Conservation (phyloP, 2,797 vertebrate species). For the Oryzias dopingdopingensis region DNA sequence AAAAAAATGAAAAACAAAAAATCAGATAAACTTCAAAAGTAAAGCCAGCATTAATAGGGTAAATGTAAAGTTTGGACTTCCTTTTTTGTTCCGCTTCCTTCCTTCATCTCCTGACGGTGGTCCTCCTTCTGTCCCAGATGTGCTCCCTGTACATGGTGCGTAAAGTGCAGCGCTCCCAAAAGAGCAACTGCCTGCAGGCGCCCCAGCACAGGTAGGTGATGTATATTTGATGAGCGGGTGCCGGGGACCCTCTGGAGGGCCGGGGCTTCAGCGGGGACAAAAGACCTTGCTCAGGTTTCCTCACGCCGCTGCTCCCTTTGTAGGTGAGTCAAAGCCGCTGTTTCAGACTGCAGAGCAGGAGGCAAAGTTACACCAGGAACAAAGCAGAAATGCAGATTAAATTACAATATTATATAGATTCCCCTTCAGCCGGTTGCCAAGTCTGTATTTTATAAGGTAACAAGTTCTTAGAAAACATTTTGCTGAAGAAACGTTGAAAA, state of each 20-base stretch:
- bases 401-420: neutral
- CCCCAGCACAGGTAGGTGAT: constrained; percentile 49
- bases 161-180: constrained; percentile 40
- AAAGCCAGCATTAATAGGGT: neutral
- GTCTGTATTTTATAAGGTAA: neutral
- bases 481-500: neutral
- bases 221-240: constrained; percentile 71
- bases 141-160: constrained; percentile 20
- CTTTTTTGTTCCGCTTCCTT: neutral
- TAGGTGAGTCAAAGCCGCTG: constrained; percentile 31
- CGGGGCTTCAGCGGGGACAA: constrained; percentile 49
- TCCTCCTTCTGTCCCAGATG: constrained; percentile 32
- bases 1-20: no score
- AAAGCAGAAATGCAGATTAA: neutral
- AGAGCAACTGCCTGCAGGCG: constrained; percentile 30
- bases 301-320: constrained; percentile 50
- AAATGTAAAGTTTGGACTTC: neutral
- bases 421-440: neutral
- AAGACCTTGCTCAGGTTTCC: constrained; percentile 66
- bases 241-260: constrained; percentile 51
- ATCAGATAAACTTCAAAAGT: no score
- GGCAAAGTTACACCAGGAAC: constrained; percentile 38
- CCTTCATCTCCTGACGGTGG: neutral
- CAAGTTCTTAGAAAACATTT: neutral
- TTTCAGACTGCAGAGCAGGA: constrained; percentile 30